A percentile compares a stretch with the other conserved stretches of the same genome.
phyloP scores from a whole-genome alignment of 2,888 invertebrate genomes.

The Macrophya annulata region DNA sequence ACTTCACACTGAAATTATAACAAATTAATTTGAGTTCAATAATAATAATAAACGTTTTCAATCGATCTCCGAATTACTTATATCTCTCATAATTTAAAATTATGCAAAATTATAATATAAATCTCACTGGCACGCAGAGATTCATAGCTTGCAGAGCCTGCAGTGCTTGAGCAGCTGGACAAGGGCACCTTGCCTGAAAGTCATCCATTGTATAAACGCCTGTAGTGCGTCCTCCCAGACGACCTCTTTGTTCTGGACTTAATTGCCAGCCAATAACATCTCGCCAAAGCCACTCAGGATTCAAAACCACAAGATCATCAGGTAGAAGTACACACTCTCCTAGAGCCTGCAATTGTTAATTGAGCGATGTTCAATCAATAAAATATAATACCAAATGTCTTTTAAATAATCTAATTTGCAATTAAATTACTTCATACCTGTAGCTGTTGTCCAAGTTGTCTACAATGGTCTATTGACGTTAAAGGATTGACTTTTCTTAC shows the following conservation, averaged over 20 bases:
- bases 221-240: constrained; percentile 81
- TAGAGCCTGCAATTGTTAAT: constrained; percentile 79
- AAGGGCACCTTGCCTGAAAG: constrained; percentile 87
- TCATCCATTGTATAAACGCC: constrained; percentile 88
- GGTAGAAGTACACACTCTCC: constrained; percentile 81
- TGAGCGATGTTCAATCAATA: not conserved
- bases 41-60: not conserved
- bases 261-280: constrained; percentile 86
- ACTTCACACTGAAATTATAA: constrained; percentile 82
- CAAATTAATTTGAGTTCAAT: not conserved
- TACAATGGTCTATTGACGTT: constrained; percentile 75
- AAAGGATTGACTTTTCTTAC: constrained; percentile 77
- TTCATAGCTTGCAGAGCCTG: constrained; percentile 87
- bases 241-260: constrained; percentile 80
- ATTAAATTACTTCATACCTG: constrained; percentile 68
- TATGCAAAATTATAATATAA: not conserved
- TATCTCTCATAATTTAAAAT: not conserved
- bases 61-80: not conserved
- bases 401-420: not conserved
- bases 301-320: constrained; percentile 85
- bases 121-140: constrained; percentile 83
- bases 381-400: not conserved
- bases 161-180: constrained; percentile 86
- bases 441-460: constrained; percentile 74
- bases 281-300: constrained; percentile 86